A percentile compares a stretch with the other conserved stretches of the same genome.
Evolutionary conservation across 2,888 invertebrate species (phyloP).

Genomic region (Campoplex nolae): DNA sequence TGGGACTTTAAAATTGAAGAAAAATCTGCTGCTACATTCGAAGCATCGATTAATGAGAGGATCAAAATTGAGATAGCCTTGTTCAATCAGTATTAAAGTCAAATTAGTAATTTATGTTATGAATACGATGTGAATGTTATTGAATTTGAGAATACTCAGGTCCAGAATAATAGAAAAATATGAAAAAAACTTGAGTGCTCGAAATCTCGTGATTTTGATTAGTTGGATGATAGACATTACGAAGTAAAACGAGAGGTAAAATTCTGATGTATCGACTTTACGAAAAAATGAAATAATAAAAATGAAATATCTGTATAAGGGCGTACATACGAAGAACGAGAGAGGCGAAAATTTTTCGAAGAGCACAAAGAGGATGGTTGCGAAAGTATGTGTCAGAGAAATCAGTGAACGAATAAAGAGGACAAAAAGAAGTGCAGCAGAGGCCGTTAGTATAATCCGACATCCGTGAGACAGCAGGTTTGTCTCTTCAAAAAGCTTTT

Average conservation of each 20-base stretch:
- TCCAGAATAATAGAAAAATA: neutral
- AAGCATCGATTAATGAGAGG: neutral
- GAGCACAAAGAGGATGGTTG: slow-evolving; percentile 9
- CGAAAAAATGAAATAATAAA: neutral
- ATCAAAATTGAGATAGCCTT: too few species aligned
- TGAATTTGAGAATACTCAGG: too few species aligned
- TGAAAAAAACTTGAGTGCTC: neutral
- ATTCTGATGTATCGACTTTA: slow-evolving; percentile 40
- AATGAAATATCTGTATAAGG: neutral
- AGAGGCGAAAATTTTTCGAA: neutral
- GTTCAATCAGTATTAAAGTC: too few species aligned
- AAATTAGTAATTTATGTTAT: too few species aligned
- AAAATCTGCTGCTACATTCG: neutral
- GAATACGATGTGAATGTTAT: too few species aligned
- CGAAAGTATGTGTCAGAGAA: slow-evolving; percentile 12
- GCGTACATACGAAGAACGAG: neutral
- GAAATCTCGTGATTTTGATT: neutral
- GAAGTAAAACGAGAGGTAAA: neutral
- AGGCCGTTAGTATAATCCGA: slow-evolving; percentile 73
- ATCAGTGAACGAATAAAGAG: slow-evolving; percentile 27
- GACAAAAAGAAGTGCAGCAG: slow-evolving; percentile 28
- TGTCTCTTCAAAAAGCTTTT: slow-evolving; percentile 61
- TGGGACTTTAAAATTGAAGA: neutral
- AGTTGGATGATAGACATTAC: neutral
- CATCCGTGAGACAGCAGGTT: slow-evolving; percentile 72